Conservation (phyloP, 2,797 vertebrate species). For the Phoebastria nigripes region DNA sequence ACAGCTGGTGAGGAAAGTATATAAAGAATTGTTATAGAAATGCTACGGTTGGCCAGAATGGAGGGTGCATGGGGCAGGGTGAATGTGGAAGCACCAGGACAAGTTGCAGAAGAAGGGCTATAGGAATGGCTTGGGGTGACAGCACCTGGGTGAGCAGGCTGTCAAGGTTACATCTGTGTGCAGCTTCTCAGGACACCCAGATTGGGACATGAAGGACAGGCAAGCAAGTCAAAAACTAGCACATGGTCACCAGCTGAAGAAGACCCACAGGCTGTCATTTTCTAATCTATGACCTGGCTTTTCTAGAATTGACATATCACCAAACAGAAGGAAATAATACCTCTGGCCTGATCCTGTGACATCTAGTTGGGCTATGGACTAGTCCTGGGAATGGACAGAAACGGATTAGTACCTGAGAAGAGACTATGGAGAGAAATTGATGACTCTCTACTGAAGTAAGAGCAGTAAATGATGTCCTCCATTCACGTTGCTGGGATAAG, state of each 20-base stretch:
- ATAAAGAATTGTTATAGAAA: not conserved
- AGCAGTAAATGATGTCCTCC: not conserved
- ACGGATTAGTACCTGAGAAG: not conserved
- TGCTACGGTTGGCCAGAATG: not conserved
- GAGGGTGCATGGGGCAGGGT: not conserved
- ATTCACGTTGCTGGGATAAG: not conserved
- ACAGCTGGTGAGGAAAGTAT: not conserved
- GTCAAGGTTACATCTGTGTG: not conserved
- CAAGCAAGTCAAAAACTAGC: not conserved
- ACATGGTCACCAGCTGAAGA: not conserved
- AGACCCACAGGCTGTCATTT: not conserved
- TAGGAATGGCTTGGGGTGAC: not conserved
- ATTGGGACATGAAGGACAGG: not conserved
- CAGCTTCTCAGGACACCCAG: not conserved
- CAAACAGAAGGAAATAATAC: not conserved
- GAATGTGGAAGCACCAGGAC: not conserved
- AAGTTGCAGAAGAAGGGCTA: not conserved
- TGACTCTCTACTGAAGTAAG: not conserved
- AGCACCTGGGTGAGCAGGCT: not conserved
- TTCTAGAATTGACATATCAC: not conserved
- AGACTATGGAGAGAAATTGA: not conserved
- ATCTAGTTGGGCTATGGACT: not conserved
- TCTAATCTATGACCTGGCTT: not conserved
- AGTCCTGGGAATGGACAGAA: not conserved
- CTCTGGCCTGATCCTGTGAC: not conserved